These are phyloP conservation scores for Plusia festucae DNA, from an alignment of 2,888 invertebrate genomes.

Conservation along the genomic window DNA sequence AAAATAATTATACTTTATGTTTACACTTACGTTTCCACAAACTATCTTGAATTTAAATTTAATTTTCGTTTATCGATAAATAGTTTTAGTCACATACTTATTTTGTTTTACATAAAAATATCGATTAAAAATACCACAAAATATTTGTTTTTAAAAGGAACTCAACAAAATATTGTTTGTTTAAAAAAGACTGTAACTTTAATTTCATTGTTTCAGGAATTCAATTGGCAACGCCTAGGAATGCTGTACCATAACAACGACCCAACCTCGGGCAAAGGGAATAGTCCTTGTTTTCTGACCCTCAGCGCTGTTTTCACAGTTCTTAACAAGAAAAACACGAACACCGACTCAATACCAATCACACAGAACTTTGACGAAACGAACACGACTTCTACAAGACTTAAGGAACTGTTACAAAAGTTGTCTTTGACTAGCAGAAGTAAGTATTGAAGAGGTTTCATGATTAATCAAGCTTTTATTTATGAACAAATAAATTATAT, in stretches of 20 bases:
- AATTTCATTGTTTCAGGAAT: conserved; percentile 86
- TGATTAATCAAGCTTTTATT: conserved; percentile 21
- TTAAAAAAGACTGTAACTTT: too few species aligned
- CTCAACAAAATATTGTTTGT: too few species aligned
- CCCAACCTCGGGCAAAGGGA: conserved; percentile 89
- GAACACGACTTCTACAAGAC: conserved; percentile 86
- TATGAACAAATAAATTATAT: conserved; percentile 40
- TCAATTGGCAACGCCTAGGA: conserved; percentile 93
- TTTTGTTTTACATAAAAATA: background rate
- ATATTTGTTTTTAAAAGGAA: too few species aligned
- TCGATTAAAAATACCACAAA: too few species aligned
- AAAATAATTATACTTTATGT: too few species aligned
- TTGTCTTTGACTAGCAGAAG: conserved; percentile 91
- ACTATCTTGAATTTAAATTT: background rate
- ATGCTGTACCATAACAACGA: conserved; percentile 93
- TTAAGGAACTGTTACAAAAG: conserved; percentile 89
- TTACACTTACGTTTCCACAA: background rate
- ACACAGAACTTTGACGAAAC: conserved; percentile 91
- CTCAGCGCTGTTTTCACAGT: conserved; percentile 91
- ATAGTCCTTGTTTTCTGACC: conserved; percentile 94
- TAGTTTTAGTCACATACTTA: background rate
- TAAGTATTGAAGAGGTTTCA: conserved; percentile 85
- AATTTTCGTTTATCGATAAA: background rate
- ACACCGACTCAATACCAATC: conserved; percentile 83
- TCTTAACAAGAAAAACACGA: conserved; percentile 79